Base-by-base conservation (phyloP, 2,113 vertebrate species). In the Lepus timidus region DNA sequence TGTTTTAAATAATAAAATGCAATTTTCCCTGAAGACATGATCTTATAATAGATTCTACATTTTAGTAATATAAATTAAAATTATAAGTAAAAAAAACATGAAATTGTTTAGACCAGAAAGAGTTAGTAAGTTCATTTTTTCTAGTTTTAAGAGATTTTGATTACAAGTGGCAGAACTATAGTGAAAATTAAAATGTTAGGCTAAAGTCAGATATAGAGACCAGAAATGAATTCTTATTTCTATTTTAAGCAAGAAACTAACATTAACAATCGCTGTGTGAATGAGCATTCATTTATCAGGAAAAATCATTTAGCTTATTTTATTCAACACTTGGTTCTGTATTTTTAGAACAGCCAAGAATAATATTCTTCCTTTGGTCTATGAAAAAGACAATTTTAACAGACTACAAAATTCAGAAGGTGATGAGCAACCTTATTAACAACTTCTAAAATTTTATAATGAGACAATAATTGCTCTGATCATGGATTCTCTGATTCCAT, bases 141-240 rank as follows among this genome's bases (percentile, higher is more conserved):
- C 19, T 65, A 51, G 64, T 49, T 58, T 95, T 91, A 52, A n/a
- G 74, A 91, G 49, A 86, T 94, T 96, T 19, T 96, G 93, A 93
- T 96, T 80, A 74, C 88, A 97, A 98, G 95, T 61, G 83, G 20
- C 74, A 85, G 76, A 95, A 92, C 80, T 95, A 73, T 65, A 91
- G 88, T 49, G 0, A 31, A 97, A 92, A 97, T 97, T 95, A 97
- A 97, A 97, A 82, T 96, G 88, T 96, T 97, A 97, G 76, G 95
- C 92, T 88, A 76, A 96, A 97, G 88, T 97, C 94, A 97, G 93
- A 96, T 95, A 97, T 97, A 94, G 95, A 96, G 95, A 96, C 76
- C 95, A 96, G 62, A 91, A 93, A 95, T 25, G 70, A 97, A 97
- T 95, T 25, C 97, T 97, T 95, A 97, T 97, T 98, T 96, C 75